Conservation (phyloP, 2,113 vertebrate species). For the Echinops telfairi region DNA sequence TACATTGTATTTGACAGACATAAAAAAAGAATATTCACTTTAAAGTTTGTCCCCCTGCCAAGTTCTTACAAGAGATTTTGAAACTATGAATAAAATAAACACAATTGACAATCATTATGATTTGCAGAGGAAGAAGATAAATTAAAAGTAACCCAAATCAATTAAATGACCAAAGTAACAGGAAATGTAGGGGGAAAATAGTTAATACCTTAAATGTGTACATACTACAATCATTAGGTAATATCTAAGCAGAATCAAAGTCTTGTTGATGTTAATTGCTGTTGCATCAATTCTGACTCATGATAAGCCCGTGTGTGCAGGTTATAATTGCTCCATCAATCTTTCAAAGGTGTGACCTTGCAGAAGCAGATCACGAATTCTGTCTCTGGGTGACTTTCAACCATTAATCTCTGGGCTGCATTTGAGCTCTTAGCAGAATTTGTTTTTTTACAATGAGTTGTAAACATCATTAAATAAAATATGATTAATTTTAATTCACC, state of each 20-base stretch:
- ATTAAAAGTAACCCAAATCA: slow-evolving; percentile 14
- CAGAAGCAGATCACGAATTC: background rate
- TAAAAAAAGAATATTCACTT: background rate
- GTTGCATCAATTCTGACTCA: background rate
- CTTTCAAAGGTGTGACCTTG: background rate
- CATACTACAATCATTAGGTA: background rate
- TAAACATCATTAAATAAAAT: slow-evolving; percentile 32
- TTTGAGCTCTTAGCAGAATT: background rate
- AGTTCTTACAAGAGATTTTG: background rate
- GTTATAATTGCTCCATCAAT: background rate
- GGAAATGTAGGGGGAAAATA: background rate
- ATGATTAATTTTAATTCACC: background rate
- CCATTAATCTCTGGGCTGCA: no score
- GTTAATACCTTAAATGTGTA: background rate
- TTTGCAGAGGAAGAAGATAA: slow-evolving; percentile 17
- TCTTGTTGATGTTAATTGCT: background rate
- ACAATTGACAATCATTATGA: background rate
- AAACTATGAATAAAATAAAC: background rate
- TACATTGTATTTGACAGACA: slow-evolving; percentile 28
- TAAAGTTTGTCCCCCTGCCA: slow-evolving; percentile 12
- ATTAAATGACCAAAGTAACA: background rate
- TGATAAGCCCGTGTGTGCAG: background rate
- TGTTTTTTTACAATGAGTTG: background rate
- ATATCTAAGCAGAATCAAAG: background rate
- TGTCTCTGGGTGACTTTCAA: background rate